Evolutionary conservation across 2,888 invertebrate species (phyloP).

Genomic region (Heteromurus nitidus): DNA sequence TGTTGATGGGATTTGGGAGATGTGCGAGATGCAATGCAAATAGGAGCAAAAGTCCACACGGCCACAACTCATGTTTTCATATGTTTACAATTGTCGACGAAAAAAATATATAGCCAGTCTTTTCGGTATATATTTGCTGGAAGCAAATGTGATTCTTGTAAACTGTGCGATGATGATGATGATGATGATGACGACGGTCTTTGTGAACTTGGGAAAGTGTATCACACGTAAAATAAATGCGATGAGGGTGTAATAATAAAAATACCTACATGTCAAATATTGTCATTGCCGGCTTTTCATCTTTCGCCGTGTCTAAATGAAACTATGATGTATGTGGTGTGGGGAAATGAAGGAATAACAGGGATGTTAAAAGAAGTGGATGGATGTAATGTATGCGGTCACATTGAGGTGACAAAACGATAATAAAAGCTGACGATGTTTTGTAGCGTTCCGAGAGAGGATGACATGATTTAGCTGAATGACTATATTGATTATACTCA

Average conservation of each 20-base stretch:
- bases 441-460: too few species aligned
- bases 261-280: slow-evolving; percentile 1
- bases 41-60: background rate
- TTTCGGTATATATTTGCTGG: background rate
- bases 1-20: slow-evolving; percentile 6
- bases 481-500: too few species aligned
- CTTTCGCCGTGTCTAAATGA: background rate
- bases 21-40: slow-evolving; percentile 4
- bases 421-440: too few species aligned
- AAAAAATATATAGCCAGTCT: too few species aligned
- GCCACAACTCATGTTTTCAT: background rate
- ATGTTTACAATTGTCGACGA: too few species aligned
- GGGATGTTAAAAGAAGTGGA: too few species aligned
- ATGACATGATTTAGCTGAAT: too few species aligned
- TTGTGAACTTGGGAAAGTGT: slow-evolving; percentile 7
- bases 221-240: background rate
- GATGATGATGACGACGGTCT: slow-evolving; percentile 17
- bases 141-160: too few species aligned
- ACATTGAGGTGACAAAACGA: too few species aligned
- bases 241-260: too few species aligned
- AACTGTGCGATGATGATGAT: background rate
- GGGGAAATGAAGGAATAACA: too few species aligned
- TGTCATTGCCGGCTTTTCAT: slow-evolving; percentile 16
- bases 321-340: slow-evolving; percentile 22
- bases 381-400: too few species aligned